Base-by-base conservation (phyloP, 2,888 invertebrate species). In the Zygothrica quintamaculata region DNA sequence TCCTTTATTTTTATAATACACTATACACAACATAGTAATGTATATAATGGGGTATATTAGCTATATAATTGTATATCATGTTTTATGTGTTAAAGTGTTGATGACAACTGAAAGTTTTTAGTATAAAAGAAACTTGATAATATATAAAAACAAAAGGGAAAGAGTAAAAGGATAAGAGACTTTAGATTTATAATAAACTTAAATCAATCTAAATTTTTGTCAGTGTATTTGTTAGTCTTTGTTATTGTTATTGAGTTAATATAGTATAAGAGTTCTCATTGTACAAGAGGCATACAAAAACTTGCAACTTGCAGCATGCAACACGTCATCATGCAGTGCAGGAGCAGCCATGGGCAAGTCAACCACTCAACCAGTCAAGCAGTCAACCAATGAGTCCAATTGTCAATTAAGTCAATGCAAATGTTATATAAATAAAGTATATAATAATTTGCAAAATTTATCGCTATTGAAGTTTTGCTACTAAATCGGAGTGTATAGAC, bases 371-470 rank as follows among this genome's bases (percentile, higher is more conserved):
- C 18, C 18, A 22, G 18, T 5, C 18, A n/a, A 25, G 26, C n/a
- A 15, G 13, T 1, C 8, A 29, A 6, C 6, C 5, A 22, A 5
- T 22, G 18, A 22, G 64, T 56, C 62, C 70, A 70, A 78, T 70
- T 82, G 77, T 73, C 69, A 75, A 77, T 77, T 69, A 76, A 82
- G 68, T 68, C 66, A 67, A 86, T 84, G 81, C 66, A 77, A 84
- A 75, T 71, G 55, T 59, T 84, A 68, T 64, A 80, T 65, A 81
- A 77, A 66, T 57, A 65, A 62, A 76, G 55, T 60, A 55, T 60
- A 58, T 60, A 61, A 65, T 76, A 79, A 69, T 65, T 66, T 57
- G 57, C 18, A 65, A 70, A 65, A 57, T 7, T 43, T 44, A 37
- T 52, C 42, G 52, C 47, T 6, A 33, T 57, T 65, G 5, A 52